Base-by-base conservation (phyloP, 1,140 invertebrate genomes). In the Nilaparvata lugens region DNA sequence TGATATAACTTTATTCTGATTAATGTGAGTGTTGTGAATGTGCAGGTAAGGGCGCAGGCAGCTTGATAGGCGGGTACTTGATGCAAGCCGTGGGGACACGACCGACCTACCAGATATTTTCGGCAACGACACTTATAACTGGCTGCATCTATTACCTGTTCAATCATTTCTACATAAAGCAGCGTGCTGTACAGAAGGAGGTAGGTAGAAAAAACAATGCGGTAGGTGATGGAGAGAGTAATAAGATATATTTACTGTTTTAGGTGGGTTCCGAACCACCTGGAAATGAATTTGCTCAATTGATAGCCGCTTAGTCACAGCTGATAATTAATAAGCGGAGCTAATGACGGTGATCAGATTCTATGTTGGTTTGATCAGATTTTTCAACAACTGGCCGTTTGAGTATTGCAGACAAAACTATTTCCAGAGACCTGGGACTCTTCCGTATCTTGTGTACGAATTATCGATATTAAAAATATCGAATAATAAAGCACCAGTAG, bases 1-100 rank as follows among this genome's bases (percentile, higher is more conserved):
- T n/a, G n/a, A n/a, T n/a, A n/a, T n/a, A n/a, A n/a, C n/a, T n/a
- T n/a, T n/a, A n/a, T n/a, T n/a, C n/a, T n/a, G n/a, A n/a, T n/a
- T n/a, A n/a, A n/a, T n/a, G n/a, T n/a, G n/a, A n/a, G n/a, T n/a
- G n/a, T n/a, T n/a, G n/a, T n/a, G n/a, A 13, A 43, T 62, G 70
- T 78, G 31, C 70, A 89, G 88, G 88, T 42, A 86, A 87, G 71
- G 87, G 87, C 16, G 76, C 83, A 5, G 88, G 88, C 43, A 88
- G 87, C 72, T 73, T 91, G 24, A 78, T 87, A 38, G 89, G 88
- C 2, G 89, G 88, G 1, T 87, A 84, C 65, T 68, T 89, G 18
- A 89, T 89, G 77, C 86, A 87, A 68, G 76, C 75, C 14, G 80
- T 87, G 64, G 87, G 86, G 7, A 86, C 86, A 1, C 74, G 88